Base-by-base conservation (phyloP, 1,140 invertebrate species). In the Hycleus phaleratus region DNA sequence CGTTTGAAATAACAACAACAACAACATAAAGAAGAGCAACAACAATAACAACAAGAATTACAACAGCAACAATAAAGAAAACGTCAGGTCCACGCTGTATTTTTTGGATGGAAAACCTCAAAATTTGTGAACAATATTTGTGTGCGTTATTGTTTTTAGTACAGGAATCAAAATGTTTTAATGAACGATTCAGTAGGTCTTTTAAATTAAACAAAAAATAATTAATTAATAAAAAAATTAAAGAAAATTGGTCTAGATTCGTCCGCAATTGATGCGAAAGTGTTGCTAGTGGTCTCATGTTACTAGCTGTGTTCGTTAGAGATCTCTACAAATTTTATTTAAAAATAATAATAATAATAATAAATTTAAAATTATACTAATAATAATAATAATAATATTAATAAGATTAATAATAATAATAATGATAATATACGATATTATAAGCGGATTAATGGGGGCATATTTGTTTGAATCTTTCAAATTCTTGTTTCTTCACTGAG, bases 261-360 rank as follows among this genome's bases (percentile, higher is more conserved):
- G 70, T 73, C 69, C 70, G 69, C 69, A 62, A 66, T 32, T 32
- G 32, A 32, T 59, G 67, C 63, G 61, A 67, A 61, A 60, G 63
- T 68, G 64, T 64, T 64, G 68, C 69, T 68, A 71, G 68, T 69
- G 66, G 68, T 68, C 67, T 69, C 59, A 66, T 66, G 62, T 68
- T 69, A 68, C 67, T 73, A 73, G 68, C 67, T 69, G 71, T 73
- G 70, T 73, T 72, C 67, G 68, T 71, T 70, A 70, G 67, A 64
- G 61, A 58, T 62, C 62, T 63, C 62, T 69, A 63, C 63, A 67
- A 67, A 60, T 32, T 32, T 32, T 32, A 32, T 32, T 32, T 32
- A 32, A 32, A 32, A 32, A 32, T 32, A 32, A 32, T 46, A 64
- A 32, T 32, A 32, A 32, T 46, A 64, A 49, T 49, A 58, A 32